phyloP scores from a whole-genome alignment of 2,113 vertebrate species.

The Suricata suricatta region DNA sequence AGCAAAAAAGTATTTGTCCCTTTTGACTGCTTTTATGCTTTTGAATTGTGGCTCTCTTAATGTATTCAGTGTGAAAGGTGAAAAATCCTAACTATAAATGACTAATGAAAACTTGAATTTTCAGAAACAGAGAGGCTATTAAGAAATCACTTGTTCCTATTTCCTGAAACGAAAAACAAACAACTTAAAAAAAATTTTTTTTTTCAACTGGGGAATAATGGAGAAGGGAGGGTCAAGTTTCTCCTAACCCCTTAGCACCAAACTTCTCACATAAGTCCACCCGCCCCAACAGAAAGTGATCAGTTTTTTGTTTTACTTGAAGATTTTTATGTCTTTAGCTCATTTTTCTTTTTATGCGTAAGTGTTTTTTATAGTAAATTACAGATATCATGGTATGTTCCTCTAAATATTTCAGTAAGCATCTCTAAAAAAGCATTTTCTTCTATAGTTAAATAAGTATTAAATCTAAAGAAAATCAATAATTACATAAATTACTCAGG shows the following conservation, averaged over 20 bases:
- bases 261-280: neutral
- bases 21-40: neutral
- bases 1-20: neutral
- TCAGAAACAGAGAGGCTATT: conserved; percentile 28
- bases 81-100: conserved; percentile 38
- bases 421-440: neutral
- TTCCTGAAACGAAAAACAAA: neutral
- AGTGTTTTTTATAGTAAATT: conserved; percentile 17
- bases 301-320: conserved; percentile 20
- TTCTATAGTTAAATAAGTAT: neutral
- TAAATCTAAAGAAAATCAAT: neutral
- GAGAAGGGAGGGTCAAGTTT: neutral
- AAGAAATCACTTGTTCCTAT: neutral
- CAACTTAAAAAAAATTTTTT: neutral
- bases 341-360: neutral
- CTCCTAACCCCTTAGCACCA: neutral
- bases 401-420: neutral
- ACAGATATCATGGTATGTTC: neutral
- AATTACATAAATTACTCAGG: neutral
- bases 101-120: conserved; percentile 31
- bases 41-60: neutral
- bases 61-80: neutral
- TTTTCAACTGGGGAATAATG: conserved; percentile 39
- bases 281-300: neutral
- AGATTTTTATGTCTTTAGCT: neutral